Base-by-base conservation (phyloP, 2,797 vertebrate genomes). In the Hippopotamyrus pictus region DNA sequence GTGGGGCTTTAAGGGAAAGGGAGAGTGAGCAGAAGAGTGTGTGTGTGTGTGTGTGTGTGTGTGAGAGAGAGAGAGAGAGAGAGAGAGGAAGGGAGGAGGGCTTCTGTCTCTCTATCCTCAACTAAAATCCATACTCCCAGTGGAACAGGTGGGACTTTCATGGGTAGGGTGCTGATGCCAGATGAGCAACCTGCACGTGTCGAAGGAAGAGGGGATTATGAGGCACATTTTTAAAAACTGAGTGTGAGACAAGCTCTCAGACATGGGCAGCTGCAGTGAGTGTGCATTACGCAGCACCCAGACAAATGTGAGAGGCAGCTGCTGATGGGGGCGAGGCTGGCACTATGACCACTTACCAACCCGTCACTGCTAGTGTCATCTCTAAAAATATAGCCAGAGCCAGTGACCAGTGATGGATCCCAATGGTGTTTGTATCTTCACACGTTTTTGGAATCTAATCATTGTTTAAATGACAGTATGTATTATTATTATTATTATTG, bases 1-100 rank as follows among this genome's bases (percentile, higher is more conserved):
- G 95, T 90, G 94, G 92, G 93, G 94, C 93, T 94, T 91, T 96
- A 94, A 94, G 90, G 94, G 92, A 93, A 59, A 62, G 92, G 92
- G 94, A 91, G 90, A 73, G 88, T 69, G 88, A 83, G 90, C 44
- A 88, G 53, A 85, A 76, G 88, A 48, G 79, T 53, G 87, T 50
- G 89, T 79, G 89, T 73, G 62, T 0, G 90, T 79, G 89, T 73
- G 62, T 0, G 79, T 53, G 87, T 50, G 89, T 79, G 89, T 73
- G 62, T 0, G 90, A 84, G 65, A 19, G 90, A 86, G 89, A 9
- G 88, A 85, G 89, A 6, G 17, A 2, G 53, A 5, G 59, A 50
- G 54, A 33, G 54, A 59, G 53, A 89, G 91, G 89, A 91, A 6
- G 91, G n/a, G 65, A 37, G 89, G 29, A 87, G 46, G 85, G 46